Evolutionary conservation across 1,140 invertebrate genomes (phyloP).

Genomic region (Belonocnema kinseyi): DNA sequence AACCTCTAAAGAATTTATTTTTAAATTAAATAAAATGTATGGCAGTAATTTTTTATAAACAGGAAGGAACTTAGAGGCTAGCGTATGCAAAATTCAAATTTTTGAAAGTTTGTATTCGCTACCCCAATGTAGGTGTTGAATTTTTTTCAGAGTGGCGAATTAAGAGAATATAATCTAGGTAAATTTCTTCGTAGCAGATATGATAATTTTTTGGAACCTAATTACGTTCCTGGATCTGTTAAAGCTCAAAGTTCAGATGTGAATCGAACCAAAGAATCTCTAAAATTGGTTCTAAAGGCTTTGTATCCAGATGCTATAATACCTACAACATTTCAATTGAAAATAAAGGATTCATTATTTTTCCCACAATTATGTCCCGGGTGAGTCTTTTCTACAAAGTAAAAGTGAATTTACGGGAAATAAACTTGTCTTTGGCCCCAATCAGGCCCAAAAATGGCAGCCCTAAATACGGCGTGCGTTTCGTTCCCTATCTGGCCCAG

Average conservation of each 20-base stretch:
- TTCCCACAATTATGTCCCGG: background rate
- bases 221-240: background rate
- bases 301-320: background rate
- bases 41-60: too few relatives aligned
- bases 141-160: background rate
- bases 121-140: too few relatives aligned
- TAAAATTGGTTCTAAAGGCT: background rate
- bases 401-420: background rate
- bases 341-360: background rate
- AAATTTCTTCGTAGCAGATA: constrained; percentile 3
- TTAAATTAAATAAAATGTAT: too few relatives aligned
- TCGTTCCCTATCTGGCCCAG: too few relatives aligned
- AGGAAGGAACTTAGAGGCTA: too few relatives aligned
- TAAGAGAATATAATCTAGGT: background rate
- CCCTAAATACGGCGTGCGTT: too few relatives aligned
- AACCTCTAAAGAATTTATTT: too few relatives aligned
- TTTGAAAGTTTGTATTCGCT: too few relatives aligned
- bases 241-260: background rate
- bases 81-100: too few relatives aligned
- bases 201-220: background rate
- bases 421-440: too few relatives aligned
- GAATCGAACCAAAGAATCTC: background rate
- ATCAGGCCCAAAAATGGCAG: too few relatives aligned
- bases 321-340: background rate
- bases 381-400: background rate